phyloP scores from a whole-genome alignment of 2,888 invertebrate species.

The Exocentrus adspersus region DNA sequence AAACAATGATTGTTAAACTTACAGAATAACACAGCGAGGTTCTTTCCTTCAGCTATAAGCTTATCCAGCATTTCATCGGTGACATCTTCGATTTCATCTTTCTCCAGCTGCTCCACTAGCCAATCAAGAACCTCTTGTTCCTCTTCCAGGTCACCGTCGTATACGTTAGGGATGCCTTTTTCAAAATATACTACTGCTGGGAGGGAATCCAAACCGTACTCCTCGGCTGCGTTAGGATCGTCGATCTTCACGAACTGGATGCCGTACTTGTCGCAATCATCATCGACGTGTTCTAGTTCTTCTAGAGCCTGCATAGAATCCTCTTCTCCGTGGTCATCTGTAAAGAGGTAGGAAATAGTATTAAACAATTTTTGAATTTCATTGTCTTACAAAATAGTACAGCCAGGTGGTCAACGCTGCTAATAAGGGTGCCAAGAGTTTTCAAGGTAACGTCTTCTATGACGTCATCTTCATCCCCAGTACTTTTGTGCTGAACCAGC shows the following conservation, averaged over 20 bases:
- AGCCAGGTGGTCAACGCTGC: slow-evolving; percentile 90
- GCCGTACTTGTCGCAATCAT: slow-evolving; percentile 91
- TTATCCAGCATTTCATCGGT: slow-evolving; percentile 94
- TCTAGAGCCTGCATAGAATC: slow-evolving; percentile 86
- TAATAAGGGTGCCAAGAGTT: slow-evolving; percentile 86
- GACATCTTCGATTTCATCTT: slow-evolving; percentile 94
- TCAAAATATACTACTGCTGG: slow-evolving; percentile 94
- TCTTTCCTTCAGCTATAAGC: slow-evolving; percentile 88
- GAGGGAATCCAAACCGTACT: slow-evolving; percentile 84
- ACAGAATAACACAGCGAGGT: slow-evolving; percentile 92
- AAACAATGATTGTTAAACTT: slow-evolving; percentile 60
- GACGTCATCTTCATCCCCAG: slow-evolving; percentile 92
- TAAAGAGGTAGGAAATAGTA: slow-evolving; percentile 6
- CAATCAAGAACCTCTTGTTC: slow-evolving; percentile 90
- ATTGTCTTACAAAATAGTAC: slow-evolving; percentile 86
- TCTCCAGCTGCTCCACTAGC: slow-evolving; percentile 87
- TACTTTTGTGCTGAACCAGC: slow-evolving; percentile 92
- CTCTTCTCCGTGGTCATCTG: slow-evolving; percentile 90
- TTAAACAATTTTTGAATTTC: no score
- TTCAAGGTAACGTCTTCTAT: slow-evolving; percentile 95
- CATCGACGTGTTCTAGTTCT: slow-evolving; percentile 92
- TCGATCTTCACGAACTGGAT: slow-evolving; percentile 95
- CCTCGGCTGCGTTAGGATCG: slow-evolving; percentile 82
- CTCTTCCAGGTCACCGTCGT: slow-evolving; percentile 89
- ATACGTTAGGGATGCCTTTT: slow-evolving; percentile 91